phyloP scores from a whole-genome alignment of 2,888 invertebrate species.

The Volucella inflata region DNA sequence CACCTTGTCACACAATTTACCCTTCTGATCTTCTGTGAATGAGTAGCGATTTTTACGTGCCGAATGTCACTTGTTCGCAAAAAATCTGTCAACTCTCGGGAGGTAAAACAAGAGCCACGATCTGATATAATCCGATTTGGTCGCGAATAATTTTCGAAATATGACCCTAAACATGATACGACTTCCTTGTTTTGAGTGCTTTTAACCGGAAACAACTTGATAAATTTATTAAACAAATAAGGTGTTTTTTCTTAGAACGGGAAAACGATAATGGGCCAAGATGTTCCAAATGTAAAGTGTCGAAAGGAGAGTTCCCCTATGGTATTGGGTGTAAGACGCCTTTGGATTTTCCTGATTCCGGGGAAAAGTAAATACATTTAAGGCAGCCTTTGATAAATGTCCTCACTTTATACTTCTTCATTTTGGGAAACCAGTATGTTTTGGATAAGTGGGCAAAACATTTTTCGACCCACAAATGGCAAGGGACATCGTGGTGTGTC shows the following conservation, averaged over 20 bases:
- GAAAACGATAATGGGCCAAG: not conserved
- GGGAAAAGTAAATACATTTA: too few species aligned
- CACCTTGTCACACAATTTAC: not conserved
- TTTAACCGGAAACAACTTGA: not conserved
- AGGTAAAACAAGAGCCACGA: conserved; percentile 11
- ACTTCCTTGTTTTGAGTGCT: not conserved
- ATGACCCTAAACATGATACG: not conserved
- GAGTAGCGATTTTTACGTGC: not conserved
- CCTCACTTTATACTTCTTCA: not conserved
- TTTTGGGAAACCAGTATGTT: not conserved
- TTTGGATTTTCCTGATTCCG: not conserved
- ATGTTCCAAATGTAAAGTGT: too few species aligned
- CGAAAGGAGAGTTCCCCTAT: too few species aligned
- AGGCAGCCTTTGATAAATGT: not conserved
- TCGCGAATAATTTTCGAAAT: too few species aligned
- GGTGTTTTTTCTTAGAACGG: not conserved
- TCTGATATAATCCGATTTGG: conserved; percentile 2
- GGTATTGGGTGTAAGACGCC: not conserved
- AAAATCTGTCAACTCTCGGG: not conserved
- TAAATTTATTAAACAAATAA: not conserved
- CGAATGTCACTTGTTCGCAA: not conserved
- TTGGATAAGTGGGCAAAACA: too few species aligned
- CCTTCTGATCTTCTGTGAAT: too few species aligned
- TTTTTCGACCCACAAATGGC: too few species aligned
- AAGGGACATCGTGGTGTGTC: not conserved